Evolutionary conservation across 2,113 vertebrate genomes (phyloP).

Genomic region (Odocoileus virginianus): DNA sequence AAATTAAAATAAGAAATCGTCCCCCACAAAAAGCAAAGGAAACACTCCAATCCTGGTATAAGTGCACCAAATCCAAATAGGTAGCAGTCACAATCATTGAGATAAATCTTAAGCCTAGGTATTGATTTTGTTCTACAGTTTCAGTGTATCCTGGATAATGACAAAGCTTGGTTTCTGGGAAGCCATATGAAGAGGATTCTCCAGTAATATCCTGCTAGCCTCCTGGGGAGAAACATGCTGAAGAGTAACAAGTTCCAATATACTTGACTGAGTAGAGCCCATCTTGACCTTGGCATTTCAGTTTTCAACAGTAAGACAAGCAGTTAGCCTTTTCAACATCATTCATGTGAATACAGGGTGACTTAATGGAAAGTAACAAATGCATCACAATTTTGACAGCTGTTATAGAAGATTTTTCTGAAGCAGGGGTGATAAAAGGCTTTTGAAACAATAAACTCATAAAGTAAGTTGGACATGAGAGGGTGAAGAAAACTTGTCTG

Average conservation of each 20-base stretch:
- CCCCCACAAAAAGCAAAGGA: neutral
- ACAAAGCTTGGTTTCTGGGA: neutral
- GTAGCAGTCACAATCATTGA: neutral
- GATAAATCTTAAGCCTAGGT: neutral
- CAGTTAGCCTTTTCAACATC: slow-evolving; percentile 8
- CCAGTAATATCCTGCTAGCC: neutral
- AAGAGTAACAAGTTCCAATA: neutral
- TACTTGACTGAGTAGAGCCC: neutral
- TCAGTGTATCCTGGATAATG: neutral
- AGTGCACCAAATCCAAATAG: neutral
- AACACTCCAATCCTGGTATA: neutral
- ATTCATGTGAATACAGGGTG: neutral
- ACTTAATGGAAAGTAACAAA: slow-evolving; percentile 49
- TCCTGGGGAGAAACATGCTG: neutral
- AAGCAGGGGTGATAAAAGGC: slow-evolving; percentile 37
- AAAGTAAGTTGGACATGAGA: slow-evolving; percentile 19
- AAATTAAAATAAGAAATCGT: neutral
- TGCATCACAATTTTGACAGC: slow-evolving; percentile 38
- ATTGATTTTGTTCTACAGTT: neutral
- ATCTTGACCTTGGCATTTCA: slow-evolving; percentile 20
- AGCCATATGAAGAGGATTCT: neutral
- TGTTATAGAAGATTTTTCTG: slow-evolving; percentile 35
- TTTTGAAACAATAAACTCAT: slow-evolving; percentile 36
- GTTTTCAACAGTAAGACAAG: neutral
- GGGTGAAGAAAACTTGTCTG: neutral